Conservation (phyloP, 2,113 vertebrate genomes). For the Conger conger region DNA sequence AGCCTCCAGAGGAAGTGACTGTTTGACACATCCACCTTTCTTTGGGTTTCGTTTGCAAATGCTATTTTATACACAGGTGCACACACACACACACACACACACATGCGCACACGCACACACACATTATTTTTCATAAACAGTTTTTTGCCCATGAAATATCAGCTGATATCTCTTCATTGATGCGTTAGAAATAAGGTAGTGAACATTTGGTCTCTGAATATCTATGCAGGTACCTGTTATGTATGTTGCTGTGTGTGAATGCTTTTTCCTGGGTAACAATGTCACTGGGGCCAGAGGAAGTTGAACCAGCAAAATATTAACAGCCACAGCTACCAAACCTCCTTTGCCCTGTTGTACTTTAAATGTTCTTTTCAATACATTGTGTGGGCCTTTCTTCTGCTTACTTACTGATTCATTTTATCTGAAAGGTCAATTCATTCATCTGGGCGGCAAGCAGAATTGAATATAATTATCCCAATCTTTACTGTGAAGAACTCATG, state of each 20-base stretch:
- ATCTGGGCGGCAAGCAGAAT: slow-evolving; percentile 87
- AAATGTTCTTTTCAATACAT: slow-evolving; percentile 71
- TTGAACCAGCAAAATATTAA: slow-evolving; percentile 56
- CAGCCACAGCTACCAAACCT: slow-evolving; percentile 53
- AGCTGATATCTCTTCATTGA: no score
- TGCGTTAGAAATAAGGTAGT: not conserved
- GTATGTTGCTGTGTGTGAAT: not conserved
- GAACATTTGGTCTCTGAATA: not conserved
- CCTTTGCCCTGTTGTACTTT: slow-evolving; percentile 55
- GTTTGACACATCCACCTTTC: no score
- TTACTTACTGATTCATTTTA: slow-evolving; percentile 94
- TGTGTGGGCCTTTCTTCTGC: slow-evolving; percentile 85
- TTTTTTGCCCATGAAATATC: no score
- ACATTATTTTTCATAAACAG: no score
- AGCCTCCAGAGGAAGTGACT: not conserved
- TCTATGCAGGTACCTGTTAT: not conserved
- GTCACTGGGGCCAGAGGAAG: slow-evolving; percentile 48
- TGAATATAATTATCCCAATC: slow-evolving; percentile 99
- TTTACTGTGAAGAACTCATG: slow-evolving; percentile 96
- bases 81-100: no score
- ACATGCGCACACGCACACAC: no score
- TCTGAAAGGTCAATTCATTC: slow-evolving; percentile 98
- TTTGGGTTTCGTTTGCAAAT: no score
- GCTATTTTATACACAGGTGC: no score
- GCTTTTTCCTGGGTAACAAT: slow-evolving; percentile 46